These are phyloP conservation scores for Caenorhabditis sp. DNA, from an alignment of 2,888 invertebrate species.

Conservation along the genomic window DNA sequence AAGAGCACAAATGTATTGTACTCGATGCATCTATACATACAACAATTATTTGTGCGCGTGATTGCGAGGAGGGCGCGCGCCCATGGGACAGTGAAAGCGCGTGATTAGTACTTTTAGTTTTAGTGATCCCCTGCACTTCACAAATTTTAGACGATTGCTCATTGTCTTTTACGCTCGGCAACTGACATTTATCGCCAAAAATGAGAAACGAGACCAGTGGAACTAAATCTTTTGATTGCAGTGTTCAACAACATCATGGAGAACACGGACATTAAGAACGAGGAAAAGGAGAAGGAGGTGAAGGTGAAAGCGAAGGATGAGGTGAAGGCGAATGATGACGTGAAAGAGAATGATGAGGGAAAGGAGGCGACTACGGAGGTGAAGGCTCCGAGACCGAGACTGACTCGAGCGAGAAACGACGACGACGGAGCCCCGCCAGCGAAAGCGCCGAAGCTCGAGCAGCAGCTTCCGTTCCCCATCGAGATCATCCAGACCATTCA, in stretches of 20 bases:
- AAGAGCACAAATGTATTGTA: constrained; percentile 4
- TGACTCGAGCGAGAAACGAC: neutral
- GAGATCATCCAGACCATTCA: neutral
- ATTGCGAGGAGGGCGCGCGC: neutral
- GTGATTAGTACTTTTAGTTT: neutral
- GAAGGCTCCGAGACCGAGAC: neutral
- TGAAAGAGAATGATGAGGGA: neutral
- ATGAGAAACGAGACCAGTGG: too few species aligned
- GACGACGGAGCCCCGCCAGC: too few species aligned
- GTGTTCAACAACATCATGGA: neutral
- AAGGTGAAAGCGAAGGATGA: neutral
- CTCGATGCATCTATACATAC: neutral
- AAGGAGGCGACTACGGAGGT: neutral
- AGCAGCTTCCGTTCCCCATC: neutral
- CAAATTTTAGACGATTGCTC: neutral
- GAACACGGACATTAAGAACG: neutral
- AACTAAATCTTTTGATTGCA: neutral
- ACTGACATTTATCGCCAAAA: too few species aligned
- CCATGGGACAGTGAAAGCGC: neutral
- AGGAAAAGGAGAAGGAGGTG: neutral
- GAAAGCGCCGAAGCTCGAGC: too few species aligned
- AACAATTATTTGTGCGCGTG: constrained; percentile 2
- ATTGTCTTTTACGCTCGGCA: too few species aligned
- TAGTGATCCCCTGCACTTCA: neutral
- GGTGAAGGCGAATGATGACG: neutral